Conservation (phyloP, 2,797 vertebrate genomes). For the Sebastes aleutianus region DNA sequence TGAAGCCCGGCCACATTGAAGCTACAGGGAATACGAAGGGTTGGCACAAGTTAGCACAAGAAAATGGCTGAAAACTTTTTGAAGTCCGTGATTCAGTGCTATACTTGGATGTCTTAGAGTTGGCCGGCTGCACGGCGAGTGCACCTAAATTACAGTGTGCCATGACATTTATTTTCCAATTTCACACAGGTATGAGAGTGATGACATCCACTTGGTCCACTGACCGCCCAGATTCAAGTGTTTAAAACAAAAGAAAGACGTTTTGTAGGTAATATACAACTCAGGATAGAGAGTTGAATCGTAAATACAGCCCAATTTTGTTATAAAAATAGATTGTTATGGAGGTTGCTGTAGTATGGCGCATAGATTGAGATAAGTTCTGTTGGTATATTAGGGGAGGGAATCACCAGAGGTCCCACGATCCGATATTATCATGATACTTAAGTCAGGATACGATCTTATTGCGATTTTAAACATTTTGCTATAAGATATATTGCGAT, state of each 20-base stretch:
- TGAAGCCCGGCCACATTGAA: neutral
- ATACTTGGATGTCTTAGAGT: neutral
- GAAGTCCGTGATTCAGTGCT: conserved; percentile 6
- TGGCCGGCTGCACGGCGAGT: conserved; percentile 6
- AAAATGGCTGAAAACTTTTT: conserved; percentile 13
- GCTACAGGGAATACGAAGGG: neutral
- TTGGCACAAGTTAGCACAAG: conserved; percentile 5
- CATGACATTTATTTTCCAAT: conserved; percentile 29
- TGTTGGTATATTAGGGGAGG: neutral
- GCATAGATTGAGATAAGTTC: neutral
- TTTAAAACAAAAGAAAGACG: neutral
- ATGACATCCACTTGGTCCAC: neutral
- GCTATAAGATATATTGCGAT: too few species aligned
- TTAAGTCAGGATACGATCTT: too few species aligned
- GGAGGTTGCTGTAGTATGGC: neutral
- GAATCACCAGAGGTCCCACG: too few species aligned
- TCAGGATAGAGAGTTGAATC: neutral
- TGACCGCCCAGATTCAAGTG: neutral
- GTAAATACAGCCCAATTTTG: neutral
- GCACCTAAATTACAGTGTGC: conserved; percentile 17
- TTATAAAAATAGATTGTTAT: neutral
- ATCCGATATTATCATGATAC: too few species aligned
- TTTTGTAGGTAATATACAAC: neutral
- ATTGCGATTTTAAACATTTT: too few species aligned
- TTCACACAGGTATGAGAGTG: conserved; percentile 19